Evolutionary conservation across 1,140 invertebrate genomes (phyloP).

Genomic region (Heliconius congener): DNA sequence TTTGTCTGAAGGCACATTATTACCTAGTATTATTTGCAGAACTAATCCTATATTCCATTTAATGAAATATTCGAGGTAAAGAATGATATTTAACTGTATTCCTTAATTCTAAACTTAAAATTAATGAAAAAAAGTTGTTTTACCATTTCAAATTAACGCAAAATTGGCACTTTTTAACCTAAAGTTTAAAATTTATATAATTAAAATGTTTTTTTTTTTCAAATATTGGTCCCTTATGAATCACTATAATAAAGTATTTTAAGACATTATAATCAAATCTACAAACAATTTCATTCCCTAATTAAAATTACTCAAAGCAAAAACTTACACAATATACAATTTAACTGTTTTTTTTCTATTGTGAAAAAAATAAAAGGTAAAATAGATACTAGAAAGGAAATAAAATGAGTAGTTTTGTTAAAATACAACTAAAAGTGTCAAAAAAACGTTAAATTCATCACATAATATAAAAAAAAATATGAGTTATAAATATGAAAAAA

Average conservation of each 20-base stretch:
- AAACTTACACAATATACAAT: neutral
- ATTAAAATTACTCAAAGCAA: neutral
- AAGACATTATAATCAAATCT: neutral
- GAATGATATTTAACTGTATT: neutral
- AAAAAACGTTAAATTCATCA: too few species aligned
- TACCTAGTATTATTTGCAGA: neutral
- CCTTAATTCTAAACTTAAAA: neutral
- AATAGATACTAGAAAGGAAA: too few species aligned
- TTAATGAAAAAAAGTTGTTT: neutral
- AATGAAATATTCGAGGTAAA: conserved; percentile 6
- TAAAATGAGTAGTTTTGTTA: too few species aligned
- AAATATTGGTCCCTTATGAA: neutral
- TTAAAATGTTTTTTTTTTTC: neutral
- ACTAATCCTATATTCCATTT: neutral
- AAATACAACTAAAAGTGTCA: too few species aligned
- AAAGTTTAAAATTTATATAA: neutral
- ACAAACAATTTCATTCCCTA: neutral
- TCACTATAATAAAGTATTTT: neutral
- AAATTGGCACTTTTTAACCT: neutral
- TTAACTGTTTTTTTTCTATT: neutral
- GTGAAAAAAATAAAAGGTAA: too few species aligned
- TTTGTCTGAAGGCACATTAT: neutral
- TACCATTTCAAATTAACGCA: neutral
- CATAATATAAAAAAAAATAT: too few species aligned
- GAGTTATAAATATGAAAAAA: too few species aligned